Base-by-base conservation (phyloP, 2,113 vertebrate genomes). In the Barbus barbus region DNA sequence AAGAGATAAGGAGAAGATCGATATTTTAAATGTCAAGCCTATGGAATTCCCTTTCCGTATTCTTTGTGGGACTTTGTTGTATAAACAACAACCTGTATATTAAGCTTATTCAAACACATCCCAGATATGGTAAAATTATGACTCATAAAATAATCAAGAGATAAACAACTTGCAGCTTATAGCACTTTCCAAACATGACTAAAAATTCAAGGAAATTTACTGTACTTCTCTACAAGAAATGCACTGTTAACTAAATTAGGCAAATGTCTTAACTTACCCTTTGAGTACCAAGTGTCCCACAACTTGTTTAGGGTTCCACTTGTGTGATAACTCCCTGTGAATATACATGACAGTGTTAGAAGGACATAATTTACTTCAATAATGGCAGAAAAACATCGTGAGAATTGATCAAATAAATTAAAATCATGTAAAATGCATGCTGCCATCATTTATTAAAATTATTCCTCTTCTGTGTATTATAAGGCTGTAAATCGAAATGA, bases 271-370 rank as follows among this genome's bases (percentile, higher is more conserved):
- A 81, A 90, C 91, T 92, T 92, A 99, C 98, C 96, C 95, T 95
- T 98, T 99, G 0, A 99, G 95, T 31, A 97, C 88, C 83, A 99
- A 89, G 83, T 99, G 98, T 85, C 96, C 97, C 85, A 94, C 91
- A 84, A 99, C 92, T 91, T 97, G 96, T 86, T 93, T 98, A 78
- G 93, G 93, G 89, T 93, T 97, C 97, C 96, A 98, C 84, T 96
- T 96, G 91, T 96, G 96, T 69, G 96, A 96, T 90, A 99, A 92
- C 31, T 99, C 98, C 88, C 98, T 99, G 89, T 83, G 92, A 92
- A 84, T 3, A 82, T n/a, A 11, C 41, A 82, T 56, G 12, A 67
- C 11, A 48, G 7, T 24, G 44, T 60, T 14, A 58, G 16, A 61
- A 3, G 44, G 31, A 41, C 9, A 31, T 8, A 1, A 14, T 46